These are phyloP conservation scores for Digitonthophagus gazella DNA, from an alignment of 2,888 invertebrate genomes.

Conservation along the genomic window DNA sequence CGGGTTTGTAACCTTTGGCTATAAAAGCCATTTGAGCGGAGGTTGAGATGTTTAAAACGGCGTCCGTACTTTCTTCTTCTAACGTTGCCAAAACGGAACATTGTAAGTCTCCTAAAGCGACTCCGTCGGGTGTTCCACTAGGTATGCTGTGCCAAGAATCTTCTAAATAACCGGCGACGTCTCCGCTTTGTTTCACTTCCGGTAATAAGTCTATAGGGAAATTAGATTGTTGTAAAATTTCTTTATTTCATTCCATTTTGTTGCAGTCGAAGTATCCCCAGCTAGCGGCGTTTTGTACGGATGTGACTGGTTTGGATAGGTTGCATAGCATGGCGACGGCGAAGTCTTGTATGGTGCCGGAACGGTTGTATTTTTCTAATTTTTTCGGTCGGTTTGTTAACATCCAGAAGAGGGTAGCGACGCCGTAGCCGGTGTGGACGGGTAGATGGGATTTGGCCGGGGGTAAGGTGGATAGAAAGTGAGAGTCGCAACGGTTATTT, in stretches of 20 bases:
- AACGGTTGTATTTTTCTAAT: slow-evolving; percentile 64
- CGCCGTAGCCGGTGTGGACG: slow-evolving; percentile 76
- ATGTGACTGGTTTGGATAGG: slow-evolving; percentile 67
- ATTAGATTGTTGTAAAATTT: slow-evolving; percentile 61
- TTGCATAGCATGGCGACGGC: slow-evolving; percentile 75
- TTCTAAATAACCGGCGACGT: slow-evolving; percentile 63
- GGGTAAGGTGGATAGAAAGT: slow-evolving; percentile 72
- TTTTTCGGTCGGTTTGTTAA: slow-evolving; percentile 66
- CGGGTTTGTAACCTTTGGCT: slow-evolving; percentile 52
- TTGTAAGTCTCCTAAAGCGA: slow-evolving; percentile 79
- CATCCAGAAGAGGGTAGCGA: slow-evolving; percentile 82
- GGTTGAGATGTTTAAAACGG: slow-evolving; percentile 82
- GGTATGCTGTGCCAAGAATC: slow-evolving; percentile 75
- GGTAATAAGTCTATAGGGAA: slow-evolving; percentile 74
- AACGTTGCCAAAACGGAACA: slow-evolving; percentile 79
- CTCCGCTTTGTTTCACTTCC: slow-evolving; percentile 62
- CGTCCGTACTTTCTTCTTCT: slow-evolving; percentile 59
- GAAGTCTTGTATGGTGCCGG: slow-evolving; percentile 80
- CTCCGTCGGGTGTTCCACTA: slow-evolving; percentile 70
- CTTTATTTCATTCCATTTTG: slow-evolving; percentile 69
- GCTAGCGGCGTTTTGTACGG: slow-evolving; percentile 80
- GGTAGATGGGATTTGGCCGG: slow-evolving; percentile 71
- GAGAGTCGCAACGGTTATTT: slow-evolving; percentile 74
- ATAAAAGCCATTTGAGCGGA: slow-evolving; percentile 81
- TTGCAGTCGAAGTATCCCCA: slow-evolving; percentile 82